A percentile compares a stretch with the other conserved stretches of the same genome.
Evolutionary conservation across 2,888 invertebrate genomes (phyloP).

Genomic region (Lacanobia wlatinum): DNA sequence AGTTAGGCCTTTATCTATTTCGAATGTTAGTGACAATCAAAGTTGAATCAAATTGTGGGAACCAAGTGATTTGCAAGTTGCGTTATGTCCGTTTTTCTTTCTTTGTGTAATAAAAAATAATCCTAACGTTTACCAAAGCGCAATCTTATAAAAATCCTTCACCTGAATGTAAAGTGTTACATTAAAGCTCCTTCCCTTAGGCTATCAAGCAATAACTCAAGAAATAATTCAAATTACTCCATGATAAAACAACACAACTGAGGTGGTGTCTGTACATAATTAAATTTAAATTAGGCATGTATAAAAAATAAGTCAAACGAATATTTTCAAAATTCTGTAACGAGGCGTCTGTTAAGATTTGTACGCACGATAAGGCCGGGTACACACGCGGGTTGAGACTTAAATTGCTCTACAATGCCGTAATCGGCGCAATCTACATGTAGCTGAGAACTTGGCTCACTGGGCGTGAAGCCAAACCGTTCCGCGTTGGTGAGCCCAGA

Average conservation of each 20-base stretch:
- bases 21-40: slow-evolving; percentile 49
- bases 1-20: slow-evolving; percentile 39
- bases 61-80: slow-evolving; percentile 42
- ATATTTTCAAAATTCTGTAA: slow-evolving; percentile 70
- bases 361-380: slow-evolving; percentile 69
- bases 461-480: slow-evolving; percentile 85
- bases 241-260: slow-evolving; percentile 41
- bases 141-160: slow-evolving; percentile 44
- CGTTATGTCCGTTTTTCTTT: slow-evolving; percentile 35
- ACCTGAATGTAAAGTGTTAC: slow-evolving; percentile 46
- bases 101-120: slow-evolving; percentile 19
- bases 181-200: slow-evolving; percentile 32
- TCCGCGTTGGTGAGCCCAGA: slow-evolving; percentile 83
- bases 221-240: slow-evolving; percentile 30
- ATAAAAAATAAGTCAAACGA: slow-evolving; percentile 70
- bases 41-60: slow-evolving; percentile 50
- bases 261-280: slow-evolving; percentile 60
- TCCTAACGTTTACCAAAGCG: slow-evolving; percentile 18
- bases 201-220: slow-evolving; percentile 42
- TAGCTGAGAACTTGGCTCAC: slow-evolving; percentile 80
- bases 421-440: slow-evolving; percentile 85
- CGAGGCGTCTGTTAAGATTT: slow-evolving; percentile 71
- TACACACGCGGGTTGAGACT: slow-evolving; percentile 74
- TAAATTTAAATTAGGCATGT: slow-evolving; percentile 71
- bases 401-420: slow-evolving; percentile 81